Conservation (phyloP, 2,888 invertebrate genomes). For the Altica lythri region DNA sequence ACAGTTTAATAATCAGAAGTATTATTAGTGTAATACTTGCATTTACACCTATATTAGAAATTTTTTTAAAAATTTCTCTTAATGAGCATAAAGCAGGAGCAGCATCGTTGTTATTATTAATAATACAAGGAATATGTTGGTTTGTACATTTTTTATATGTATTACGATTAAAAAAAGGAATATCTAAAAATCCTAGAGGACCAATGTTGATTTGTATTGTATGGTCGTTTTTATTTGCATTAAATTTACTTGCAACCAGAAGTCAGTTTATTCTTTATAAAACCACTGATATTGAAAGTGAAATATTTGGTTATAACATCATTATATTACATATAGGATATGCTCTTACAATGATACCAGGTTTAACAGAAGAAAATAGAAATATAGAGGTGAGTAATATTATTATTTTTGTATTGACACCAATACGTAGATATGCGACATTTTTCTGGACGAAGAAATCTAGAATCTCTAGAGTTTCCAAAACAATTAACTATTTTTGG, state of each 20-base stretch:
- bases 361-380: constrained; percentile 52
- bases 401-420: not conserved
- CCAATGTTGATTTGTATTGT: constrained; percentile 69
- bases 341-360: constrained; percentile 72
- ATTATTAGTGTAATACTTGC: constrained; percentile 67
- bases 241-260: constrained; percentile 71
- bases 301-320: constrained; percentile 64
- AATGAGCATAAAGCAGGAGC: constrained; percentile 48
- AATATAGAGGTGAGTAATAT: not conserved
- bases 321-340: constrained; percentile 71
- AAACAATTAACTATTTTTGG: no score
- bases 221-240: constrained; percentile 70
- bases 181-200: constrained; percentile 73
- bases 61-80: constrained; percentile 67
- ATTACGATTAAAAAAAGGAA: constrained; percentile 68
- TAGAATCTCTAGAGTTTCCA: no score
- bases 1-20: constrained; percentile 69
- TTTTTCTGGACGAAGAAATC: no score
- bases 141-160: constrained; percentile 78
- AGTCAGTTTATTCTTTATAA: constrained; percentile 63
- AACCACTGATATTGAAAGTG: constrained; percentile 43
- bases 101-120: constrained; percentile 58
- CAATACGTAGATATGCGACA: not conserved
- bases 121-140: constrained; percentile 67
- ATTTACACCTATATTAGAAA: constrained; percentile 69